Evolutionary conservation across 2,888 invertebrate genomes (phyloP), one percentile per base, ranked within the genome.

Genomic region (Dicyrtoma fusca): DNA sequence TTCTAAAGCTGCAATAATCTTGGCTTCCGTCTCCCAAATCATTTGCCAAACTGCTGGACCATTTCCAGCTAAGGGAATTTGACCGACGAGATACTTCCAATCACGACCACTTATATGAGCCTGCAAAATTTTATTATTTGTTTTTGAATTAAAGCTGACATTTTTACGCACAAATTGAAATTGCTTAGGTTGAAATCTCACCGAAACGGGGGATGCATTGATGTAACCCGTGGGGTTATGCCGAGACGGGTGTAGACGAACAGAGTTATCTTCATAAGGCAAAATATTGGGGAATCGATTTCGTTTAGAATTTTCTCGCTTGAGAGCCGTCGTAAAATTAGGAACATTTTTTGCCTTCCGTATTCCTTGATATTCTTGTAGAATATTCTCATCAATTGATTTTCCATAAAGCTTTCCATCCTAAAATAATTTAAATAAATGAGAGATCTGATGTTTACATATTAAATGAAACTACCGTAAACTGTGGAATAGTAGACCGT

Each of bases 161-260:
- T n/a, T n/a, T n/a, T n/a, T n/a, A n/a, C n/a, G n/a, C n/a, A n/a
- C n/a, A n/a, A n/a, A n/a, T n/a, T n/a, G n/a, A n/a, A n/a, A n/a
- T n/a, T n/a, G n/a, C n/a, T n/a, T n/a, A n/a, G n/a, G n/a, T n/a
- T n/a, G n/a, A n/a, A n/a, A n/a, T n/a, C 81, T 83, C 83, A 94
- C 94, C 81, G 92, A 92, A 75, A 96, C 89, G 82, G 94, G 92
- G 1, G 94, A 95, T 1, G 95, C 95, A 85, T 96, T 96, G 79
- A 96, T 92, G 82, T 96, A 97, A 14, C 96, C 96, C 82, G 88
- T 88, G 69, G 91, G 90, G 84, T 97, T 96, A 80, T 88, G 88
- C 81, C 91, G 90, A 11, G 90, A 88, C 6, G 95, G 92, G n/a
- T 90, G 89, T 23, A 96, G 85, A 74, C 91, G 87, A 45, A 96